Evolutionary conservation across 2,797 vertebrate species (phyloP), one percentile per base, ranked within the genome.

Genomic region (Anisognathus igniventris): DNA sequence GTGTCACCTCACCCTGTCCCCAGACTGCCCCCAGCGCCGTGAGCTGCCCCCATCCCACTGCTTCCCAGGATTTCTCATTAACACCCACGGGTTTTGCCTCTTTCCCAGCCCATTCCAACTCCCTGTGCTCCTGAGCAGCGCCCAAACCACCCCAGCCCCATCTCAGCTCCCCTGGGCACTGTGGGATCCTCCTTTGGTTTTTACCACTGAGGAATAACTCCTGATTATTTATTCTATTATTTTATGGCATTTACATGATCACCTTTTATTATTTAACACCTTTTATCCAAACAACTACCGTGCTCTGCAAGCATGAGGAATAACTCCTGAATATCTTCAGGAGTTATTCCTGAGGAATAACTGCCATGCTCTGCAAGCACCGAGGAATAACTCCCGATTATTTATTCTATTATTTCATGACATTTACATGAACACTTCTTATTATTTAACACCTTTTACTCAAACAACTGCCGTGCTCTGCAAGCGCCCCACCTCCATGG

Each of bases 51-150:
- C 9, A 2, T 5, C 14, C 1, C 7, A 0, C 2, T n/a, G 4
- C 22, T 73, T 5, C 17, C 66, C 9, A 1, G 2, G 4, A 28
- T 51, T 82, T 45, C 50, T 27, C 50, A 9, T 10, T 1, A n/a
- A 18, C 2, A 7, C 4, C 27, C 1, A 0, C 0, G 0, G 8
- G 0, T n/a, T 58, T 67, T 44, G 18, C 19, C 45, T 31, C 70
- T 23, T 66, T 53, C 13, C 72, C 35, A 9, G 12, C 17, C 35
- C 4, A 0, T 40, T 47, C 30, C 48, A 25, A 2, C 9, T 47
- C 47, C 39, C 10, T 1, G 0, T 9, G 16, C 2, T 12, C 72
- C 75, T 15, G 23, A 31, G 50, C 51, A 5, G 4, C 2, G 11
- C 51, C 47, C 70, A 58, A 42, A 21, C 5, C 2, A 0, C 37